Conservation (phyloP, 1,140 invertebrate genomes). For the Hormaphis cornu region DNA sequence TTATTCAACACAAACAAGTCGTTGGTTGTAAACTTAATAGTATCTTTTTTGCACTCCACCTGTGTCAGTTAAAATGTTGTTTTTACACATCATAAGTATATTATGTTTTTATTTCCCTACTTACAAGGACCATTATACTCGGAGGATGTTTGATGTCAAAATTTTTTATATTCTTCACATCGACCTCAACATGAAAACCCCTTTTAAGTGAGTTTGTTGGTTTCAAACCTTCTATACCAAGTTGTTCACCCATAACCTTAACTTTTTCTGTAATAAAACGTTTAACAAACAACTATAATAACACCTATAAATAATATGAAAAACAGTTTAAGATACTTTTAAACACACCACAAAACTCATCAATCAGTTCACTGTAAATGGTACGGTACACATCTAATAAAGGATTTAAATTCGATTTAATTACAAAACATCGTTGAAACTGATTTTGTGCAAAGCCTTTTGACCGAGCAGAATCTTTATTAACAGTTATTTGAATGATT, state of each 20-base stretch:
- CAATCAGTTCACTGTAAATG: conserved; percentile 65
- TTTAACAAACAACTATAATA: not conserved
- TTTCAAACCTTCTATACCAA: conserved; percentile 52
- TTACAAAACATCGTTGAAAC: conserved; percentile 73
- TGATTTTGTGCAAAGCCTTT: conserved; percentile 56
- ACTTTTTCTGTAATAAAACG: conserved; percentile 44
- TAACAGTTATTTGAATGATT: conserved; percentile 57
- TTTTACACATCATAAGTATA: too few relatives aligned
- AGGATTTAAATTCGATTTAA: conserved; percentile 63
- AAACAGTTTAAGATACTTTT: not conserved
- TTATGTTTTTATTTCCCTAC: too few relatives aligned
- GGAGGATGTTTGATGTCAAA: conserved; percentile 53
- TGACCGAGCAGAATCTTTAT: conserved; percentile 60
- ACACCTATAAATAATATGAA: not conserved
- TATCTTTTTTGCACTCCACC: conserved; percentile 53
- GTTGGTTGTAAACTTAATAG: conserved; percentile 66
- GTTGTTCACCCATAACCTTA: conserved; percentile 52
- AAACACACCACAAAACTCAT: conserved; percentile 58
- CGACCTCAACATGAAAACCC: conserved; percentile 67
- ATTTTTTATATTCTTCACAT: conserved; percentile 42
- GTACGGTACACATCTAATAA: conserved; percentile 67
- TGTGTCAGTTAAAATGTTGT: conserved; percentile 41
- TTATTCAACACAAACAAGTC: conserved; percentile 59
- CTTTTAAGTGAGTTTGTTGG: conserved; percentile 55
- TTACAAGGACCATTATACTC: conserved; percentile 54